Percentiles rank a stretch among this genome's conserved stretches.
Evolutionary conservation across 2,797 vertebrate species (phyloP).

Genomic region (Urocyon cinereoargenteus): DNA sequence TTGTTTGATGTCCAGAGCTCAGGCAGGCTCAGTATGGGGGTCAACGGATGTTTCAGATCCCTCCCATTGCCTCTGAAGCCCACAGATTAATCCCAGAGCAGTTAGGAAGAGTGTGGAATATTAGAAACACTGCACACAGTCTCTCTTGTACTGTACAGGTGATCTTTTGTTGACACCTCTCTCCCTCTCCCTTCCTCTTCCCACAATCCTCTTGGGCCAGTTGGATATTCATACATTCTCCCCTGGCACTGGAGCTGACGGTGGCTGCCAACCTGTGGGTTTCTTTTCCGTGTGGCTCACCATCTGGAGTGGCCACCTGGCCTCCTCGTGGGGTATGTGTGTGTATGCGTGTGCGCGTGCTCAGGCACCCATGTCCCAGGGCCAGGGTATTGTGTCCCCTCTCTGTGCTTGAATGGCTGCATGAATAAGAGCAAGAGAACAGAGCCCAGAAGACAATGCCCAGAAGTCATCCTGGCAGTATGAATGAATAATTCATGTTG

Average conservation of each 20-base stretch:
- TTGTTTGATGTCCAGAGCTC: not conserved
- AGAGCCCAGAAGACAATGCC: conserved; percentile 64
- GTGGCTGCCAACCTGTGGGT: conserved; percentile 69
- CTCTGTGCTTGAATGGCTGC: conserved; percentile 61
- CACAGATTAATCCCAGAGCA: not conserved
- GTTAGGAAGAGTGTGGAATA: not conserved
- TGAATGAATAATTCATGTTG: conserved; percentile 82
- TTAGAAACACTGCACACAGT: not conserved
- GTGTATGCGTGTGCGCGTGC: accelerated
- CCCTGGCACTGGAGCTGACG: conserved; percentile 28
- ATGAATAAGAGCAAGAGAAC: conserved; percentile 67
- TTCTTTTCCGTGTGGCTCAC: conserved; percentile 63
- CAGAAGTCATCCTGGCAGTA: conserved; percentile 69
- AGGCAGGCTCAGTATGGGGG: not conserved
- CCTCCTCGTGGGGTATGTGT: not conserved
- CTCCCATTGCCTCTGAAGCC: not conserved
- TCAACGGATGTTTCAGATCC: not conserved
- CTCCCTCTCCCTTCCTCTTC: too few relatives aligned
- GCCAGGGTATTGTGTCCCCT: conserved; percentile 65
- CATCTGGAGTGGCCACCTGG: conserved; percentile 82
- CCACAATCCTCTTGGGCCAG: not conserved
- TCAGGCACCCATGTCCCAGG: not conserved
- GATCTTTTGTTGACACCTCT: not conserved
- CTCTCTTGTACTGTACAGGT: not conserved
- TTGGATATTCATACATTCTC: conserved; percentile 65